phyloP scores from a whole-genome alignment of 1,140 invertebrate genomes.

The Homalodisca vitripennis region DNA sequence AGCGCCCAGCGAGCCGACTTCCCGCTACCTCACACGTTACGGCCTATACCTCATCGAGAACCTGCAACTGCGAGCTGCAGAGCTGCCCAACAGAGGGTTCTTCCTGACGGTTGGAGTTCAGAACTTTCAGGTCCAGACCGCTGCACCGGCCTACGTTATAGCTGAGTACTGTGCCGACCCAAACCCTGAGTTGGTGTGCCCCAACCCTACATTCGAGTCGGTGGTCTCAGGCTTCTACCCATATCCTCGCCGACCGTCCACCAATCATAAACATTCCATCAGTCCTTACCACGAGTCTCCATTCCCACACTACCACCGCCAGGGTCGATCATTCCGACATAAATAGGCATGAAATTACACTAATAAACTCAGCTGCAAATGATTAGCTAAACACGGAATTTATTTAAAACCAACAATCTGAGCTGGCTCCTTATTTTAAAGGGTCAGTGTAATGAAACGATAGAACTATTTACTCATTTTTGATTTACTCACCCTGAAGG shows the following conservation, averaged over 20 bases:
- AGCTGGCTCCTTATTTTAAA: background rate
- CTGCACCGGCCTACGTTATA: background rate
- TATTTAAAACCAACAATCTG: background rate
- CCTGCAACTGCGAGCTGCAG: background rate
- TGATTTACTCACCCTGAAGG: no score
- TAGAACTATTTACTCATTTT: no score
- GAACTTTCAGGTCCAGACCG: background rate
- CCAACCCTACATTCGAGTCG: background rate
- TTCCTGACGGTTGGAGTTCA: background rate
- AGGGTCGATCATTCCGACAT: background rate
- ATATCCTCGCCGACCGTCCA: background rate
- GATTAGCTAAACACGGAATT: background rate
- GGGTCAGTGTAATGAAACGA: background rate
- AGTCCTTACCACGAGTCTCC: background rate
- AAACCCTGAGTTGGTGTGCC: background rate
- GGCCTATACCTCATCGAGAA: conserved; percentile 12
- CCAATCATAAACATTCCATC: background rate
- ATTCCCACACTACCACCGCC: background rate
- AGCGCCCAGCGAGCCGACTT: background rate
- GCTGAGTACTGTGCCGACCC: conserved; percentile 3
- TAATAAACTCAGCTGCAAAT: conserved; percentile 5
- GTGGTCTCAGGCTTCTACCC: background rate
- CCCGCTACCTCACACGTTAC: conserved; percentile 1
- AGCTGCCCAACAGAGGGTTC: conserved; percentile 6
- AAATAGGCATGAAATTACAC: background rate